phyloP scores from a whole-genome alignment of 2,888 invertebrate genomes.

The Lumbricus terrestris region DNA sequence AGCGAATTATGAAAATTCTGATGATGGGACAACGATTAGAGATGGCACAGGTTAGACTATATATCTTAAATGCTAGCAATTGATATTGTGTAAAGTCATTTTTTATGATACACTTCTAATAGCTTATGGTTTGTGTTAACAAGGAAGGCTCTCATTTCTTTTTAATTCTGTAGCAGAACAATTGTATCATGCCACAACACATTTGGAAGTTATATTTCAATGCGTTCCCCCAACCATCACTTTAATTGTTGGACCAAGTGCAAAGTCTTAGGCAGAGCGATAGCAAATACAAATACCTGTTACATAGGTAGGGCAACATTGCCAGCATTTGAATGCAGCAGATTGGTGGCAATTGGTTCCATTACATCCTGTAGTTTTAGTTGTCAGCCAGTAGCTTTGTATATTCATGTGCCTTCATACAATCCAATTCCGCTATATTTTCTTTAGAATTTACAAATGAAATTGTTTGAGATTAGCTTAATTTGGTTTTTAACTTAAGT shows the following conservation, averaged over 20 bases:
- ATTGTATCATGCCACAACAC: background rate
- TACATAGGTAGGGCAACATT: background rate
- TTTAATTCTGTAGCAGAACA: background rate
- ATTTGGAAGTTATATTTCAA: background rate
- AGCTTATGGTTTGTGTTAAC: background rate
- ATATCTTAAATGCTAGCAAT: too few relatives aligned
- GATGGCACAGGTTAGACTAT: background rate
- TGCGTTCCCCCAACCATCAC: background rate
- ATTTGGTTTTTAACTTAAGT: too few relatives aligned
- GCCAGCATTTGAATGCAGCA: too few relatives aligned
- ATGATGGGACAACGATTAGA: background rate
- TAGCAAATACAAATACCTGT: background rate
- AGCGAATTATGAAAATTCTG: constrained; percentile 6
- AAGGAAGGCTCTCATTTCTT: background rate
- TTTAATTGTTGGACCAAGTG: background rate
- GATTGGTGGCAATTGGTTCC: too few relatives aligned
- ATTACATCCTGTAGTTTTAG: too few relatives aligned
- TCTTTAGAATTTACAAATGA: too few relatives aligned
- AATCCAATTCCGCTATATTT: too few relatives aligned
- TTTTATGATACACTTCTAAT: background rate
- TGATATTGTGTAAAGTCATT: background rate
- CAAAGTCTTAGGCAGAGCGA: background rate
- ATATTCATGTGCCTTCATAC: too few relatives aligned
- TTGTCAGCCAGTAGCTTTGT: too few relatives aligned
- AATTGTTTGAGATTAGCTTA: too few relatives aligned